These are phyloP conservation scores for Rhopilema esculentum DNA, from an alignment of 30 jellyfish, hydroid and myxozoan species.

Conservation along the genomic window DNA sequence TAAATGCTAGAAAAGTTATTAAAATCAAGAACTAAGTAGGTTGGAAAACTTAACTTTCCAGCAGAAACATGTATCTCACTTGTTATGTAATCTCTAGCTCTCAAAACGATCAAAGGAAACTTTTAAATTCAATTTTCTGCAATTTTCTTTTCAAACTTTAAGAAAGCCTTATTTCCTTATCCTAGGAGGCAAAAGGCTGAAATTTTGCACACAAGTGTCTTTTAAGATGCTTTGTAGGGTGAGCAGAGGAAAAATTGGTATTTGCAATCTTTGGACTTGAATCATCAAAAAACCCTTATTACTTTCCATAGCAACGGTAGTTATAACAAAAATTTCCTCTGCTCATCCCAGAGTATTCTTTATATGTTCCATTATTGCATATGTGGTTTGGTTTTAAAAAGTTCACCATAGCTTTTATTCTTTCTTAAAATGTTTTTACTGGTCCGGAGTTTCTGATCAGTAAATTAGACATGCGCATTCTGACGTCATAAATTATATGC, in stretches of 20 bases:
- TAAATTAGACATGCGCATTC: not conserved
- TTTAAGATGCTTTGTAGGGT: not conserved
- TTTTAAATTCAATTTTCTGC: not conserved
- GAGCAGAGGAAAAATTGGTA: not conserved
- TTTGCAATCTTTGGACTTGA: not conserved
- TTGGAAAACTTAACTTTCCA: not conserved
- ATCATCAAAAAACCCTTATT: not conserved
- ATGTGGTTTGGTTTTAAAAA: not conserved
- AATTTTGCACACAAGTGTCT: not conserved
- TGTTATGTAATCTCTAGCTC: not conserved
- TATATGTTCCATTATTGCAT: not conserved
- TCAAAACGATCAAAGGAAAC: not conserved
- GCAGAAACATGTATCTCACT: not conserved
- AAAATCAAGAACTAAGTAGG: not conserved
- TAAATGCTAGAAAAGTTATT: no score
- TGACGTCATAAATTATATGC: not conserved
- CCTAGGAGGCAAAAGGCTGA: not conserved
- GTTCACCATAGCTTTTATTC: not conserved
- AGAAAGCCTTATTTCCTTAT: not conserved
- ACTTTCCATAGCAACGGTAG: not conserved
- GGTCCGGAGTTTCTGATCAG: not conserved
- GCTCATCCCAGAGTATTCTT: not conserved
- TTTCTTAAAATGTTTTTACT: not conserved
- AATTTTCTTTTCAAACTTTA: no score
- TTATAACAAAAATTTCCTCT: not conserved